Base-by-base conservation (phyloP, 2,797 vertebrate genomes). In the Falco berigora region DNA sequence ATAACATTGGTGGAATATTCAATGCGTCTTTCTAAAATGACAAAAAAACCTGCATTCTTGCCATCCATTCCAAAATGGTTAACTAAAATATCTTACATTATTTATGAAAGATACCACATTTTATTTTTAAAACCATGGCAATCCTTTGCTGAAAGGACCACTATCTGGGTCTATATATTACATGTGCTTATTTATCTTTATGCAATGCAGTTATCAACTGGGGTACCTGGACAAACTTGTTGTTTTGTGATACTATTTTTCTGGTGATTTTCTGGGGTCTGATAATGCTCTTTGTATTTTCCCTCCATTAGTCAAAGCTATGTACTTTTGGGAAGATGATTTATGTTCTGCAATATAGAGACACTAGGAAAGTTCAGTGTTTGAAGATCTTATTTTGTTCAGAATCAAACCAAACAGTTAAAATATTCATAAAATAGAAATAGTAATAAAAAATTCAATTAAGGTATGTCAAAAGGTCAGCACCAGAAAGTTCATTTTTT, bases 401-500 rank as follows among this genome's bases (percentile, higher is more conserved):
- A 85, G 81, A 87, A 73, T 69, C 44, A 87, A 62, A 30, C 6
- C 25, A 38, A 66, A 74, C 1, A 42, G 19, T 53, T 93, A 72
- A 92, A 87, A 94, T 79, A 85, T 53, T 93, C 84, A 87, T 42
- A 59, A 75, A 81, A 85, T 36, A 66, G 59, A 86, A 93, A 89
- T 6, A 34, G 55, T 73, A 79, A 82, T 71, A 56, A 88, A 84
- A 86, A 16, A 87, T 85, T 94, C 59, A 85, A 78, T 88, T 88
- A 82, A 67, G 24, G 24, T 76, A 14, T 44, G 50, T 72, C 58
- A 58, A 78, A 84, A 78, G 49, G 9, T 80, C 53, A 84, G 55
- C 3, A 7, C 21, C 25, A 63, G 23, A 36, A 85, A 76, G 55
- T 76, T 79, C 15, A 50, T 85, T 55, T 84, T 84, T 88, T 92